Evolutionary conservation across 2,113 vertebrate genomes (phyloP).

Genomic region (Actenoides lindsayi): DNA sequence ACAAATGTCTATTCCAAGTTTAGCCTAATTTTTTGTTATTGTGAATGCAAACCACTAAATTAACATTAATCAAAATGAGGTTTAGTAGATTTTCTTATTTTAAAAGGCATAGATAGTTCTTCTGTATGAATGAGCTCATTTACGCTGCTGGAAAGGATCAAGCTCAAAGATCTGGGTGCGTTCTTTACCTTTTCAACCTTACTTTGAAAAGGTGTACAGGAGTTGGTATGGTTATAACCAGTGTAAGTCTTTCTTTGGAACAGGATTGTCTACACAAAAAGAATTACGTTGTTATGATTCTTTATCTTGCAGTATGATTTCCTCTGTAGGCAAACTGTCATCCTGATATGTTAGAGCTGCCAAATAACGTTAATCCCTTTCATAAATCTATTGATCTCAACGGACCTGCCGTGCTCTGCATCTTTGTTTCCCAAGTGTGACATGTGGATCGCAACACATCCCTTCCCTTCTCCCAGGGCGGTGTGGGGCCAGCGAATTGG

Average conservation of each 20-base stretch:
- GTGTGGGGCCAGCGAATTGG: background rate
- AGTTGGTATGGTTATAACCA: background rate
- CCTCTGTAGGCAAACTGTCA: background rate
- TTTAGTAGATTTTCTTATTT: background rate
- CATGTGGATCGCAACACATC: background rate
- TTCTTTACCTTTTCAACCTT: background rate
- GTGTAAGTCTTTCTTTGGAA: background rate
- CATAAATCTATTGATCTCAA: background rate
- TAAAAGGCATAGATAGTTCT: background rate
- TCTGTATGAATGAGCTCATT: background rate
- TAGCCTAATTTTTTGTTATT: background rate
- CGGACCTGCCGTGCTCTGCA: fast-evolving
- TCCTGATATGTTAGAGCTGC: background rate
- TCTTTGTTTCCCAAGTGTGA: background rate
- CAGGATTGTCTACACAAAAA: background rate
- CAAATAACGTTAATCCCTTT: background rate
- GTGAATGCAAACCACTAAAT: background rate
- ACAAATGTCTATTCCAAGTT: background rate
- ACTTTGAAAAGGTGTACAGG: background rate
- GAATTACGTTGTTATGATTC: background rate
- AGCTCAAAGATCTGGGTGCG: background rate
- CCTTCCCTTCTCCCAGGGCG: background rate
- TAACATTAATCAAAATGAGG: background rate
- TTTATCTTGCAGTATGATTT: background rate
- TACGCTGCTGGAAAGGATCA: background rate